Percentiles rank a stretch among this genome's conserved stretches.
phyloP scores from a whole-genome alignment of 1,140 invertebrate genomes.

The Ylistrum balloti region DNA sequence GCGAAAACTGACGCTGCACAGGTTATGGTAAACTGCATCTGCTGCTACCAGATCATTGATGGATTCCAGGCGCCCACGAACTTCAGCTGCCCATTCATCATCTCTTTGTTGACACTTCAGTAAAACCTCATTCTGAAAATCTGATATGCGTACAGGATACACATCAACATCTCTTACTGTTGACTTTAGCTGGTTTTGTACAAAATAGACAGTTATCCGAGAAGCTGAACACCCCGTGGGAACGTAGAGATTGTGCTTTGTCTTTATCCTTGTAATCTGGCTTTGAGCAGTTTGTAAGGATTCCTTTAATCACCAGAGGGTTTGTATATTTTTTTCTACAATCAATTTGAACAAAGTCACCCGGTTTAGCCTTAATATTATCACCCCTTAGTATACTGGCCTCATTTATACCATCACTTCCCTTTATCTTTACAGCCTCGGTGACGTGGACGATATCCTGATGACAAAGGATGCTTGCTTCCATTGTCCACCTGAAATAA shows the following conservation, averaged over 20 bases:
- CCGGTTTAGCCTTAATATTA: no score
- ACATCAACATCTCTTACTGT: not conserved
- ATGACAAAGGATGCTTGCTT: no score
- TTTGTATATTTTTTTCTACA: constrained; percentile 46
- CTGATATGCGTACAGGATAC: not conserved
- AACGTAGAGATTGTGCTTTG: not conserved
- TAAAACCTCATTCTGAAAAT: not conserved
- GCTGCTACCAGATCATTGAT: constrained; percentile 4
- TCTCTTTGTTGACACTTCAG: not conserved
- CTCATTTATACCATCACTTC: constrained; percentile 43
- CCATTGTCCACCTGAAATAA: no score
- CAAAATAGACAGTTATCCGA: constrained; percentile 57
- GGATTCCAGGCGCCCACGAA: constrained; percentile 42
- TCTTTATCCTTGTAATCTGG: not conserved
- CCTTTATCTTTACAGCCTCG: not conserved
- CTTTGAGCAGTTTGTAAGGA: not conserved
- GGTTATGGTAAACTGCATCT: constrained; percentile 51
- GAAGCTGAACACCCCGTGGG: constrained; percentile 22
- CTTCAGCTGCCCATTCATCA: constrained; percentile 41
- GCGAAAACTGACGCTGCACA: constrained; percentile 52
- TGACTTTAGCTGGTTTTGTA: constrained; percentile 11
- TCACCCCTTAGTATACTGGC: constrained; percentile 21
- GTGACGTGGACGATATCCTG: no score
- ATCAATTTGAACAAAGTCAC: no score
- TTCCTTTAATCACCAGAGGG: constrained; percentile 4